Evolutionary conservation across 2,888 invertebrate species (phyloP).

Genomic region (Sycophila texana): DNA sequence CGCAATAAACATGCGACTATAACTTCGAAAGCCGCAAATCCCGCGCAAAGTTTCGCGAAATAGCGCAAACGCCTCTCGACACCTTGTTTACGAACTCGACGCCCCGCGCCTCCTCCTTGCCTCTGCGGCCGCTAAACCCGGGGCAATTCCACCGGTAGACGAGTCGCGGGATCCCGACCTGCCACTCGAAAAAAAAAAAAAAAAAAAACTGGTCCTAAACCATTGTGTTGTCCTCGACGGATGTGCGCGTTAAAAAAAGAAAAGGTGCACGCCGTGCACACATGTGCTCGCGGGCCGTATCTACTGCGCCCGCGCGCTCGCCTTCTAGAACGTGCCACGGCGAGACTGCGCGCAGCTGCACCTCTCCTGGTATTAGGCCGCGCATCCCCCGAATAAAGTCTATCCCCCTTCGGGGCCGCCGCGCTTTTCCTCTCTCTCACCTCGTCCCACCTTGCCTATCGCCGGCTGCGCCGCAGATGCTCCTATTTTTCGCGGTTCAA

Average conservation of each 20-base stretch:
- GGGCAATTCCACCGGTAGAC: no score
- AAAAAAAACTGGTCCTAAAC: no score
- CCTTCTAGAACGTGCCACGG: not conserved
- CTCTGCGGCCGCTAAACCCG: not conserved
- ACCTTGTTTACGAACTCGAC: no score
- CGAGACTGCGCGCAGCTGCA: not conserved
- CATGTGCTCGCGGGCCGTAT: conserved; percentile 14
- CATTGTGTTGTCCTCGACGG: no score
- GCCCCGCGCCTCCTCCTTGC: no score
- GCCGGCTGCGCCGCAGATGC: not conserved
- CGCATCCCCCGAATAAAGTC: not conserved
- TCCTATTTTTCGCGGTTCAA: not conserved
- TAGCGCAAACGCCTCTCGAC: no score
- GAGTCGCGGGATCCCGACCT: no score
- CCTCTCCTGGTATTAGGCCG: conserved; percentile 5
- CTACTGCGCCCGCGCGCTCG: conserved; percentile 1
- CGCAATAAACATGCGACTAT: no score
- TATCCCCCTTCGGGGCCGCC: not conserved
- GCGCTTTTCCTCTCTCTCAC: not conserved
- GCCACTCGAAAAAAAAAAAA: no score
- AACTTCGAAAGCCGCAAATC: no score
- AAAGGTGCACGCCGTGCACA: not conserved
- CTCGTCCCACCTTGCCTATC: not conserved
- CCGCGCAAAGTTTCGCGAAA: no score
- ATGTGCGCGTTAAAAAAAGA: no score